Evolutionary conservation across 2,888 invertebrate genomes (phyloP).

Genomic region (Timema cristinae): DNA sequence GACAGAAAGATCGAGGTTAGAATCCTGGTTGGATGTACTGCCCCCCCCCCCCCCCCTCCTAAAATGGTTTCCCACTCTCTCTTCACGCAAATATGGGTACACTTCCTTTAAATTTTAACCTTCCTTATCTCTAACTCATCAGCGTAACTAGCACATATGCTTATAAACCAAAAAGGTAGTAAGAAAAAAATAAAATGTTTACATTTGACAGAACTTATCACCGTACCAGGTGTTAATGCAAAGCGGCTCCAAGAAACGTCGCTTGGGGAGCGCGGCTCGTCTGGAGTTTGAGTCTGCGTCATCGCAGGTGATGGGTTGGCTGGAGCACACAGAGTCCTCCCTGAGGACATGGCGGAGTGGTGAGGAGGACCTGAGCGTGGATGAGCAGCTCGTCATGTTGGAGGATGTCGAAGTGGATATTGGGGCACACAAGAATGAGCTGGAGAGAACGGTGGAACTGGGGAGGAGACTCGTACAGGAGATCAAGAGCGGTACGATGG

Average conservation of each 20-base stretch:
- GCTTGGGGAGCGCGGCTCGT: slow-evolving; percentile 40
- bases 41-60: too few relatives aligned
- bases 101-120: too few relatives aligned
- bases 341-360: slow-evolving; percentile 21
- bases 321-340: slow-evolving; percentile 46
- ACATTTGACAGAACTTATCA: background rate
- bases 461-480: slow-evolving; percentile 55
- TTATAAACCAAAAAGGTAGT: background rate
- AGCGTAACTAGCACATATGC: too few relatives aligned
- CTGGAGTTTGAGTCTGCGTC: slow-evolving; percentile 51
- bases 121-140: too few relatives aligned
- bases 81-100: too few relatives aligned
- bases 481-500: slow-evolving; percentile 36
- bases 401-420: slow-evolving; percentile 52
- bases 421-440: slow-evolving; percentile 50
- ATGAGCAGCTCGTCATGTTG: slow-evolving; percentile 52
- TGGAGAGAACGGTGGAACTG: slow-evolving; percentile 56
- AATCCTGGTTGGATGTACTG: too few relatives aligned
- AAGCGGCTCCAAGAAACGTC: slow-evolving; percentile 45
- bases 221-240: slow-evolving; percentile 31
- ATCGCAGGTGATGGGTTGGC: slow-evolving; percentile 44
- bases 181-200: background rate
- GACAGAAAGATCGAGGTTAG: too few relatives aligned
- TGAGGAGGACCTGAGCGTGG: slow-evolving; percentile 45
- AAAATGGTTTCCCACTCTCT: background rate